These are phyloP conservation scores for Tiphia femorata DNA, from an alignment of 2,888 invertebrate species.

Conservation along the genomic window DNA sequence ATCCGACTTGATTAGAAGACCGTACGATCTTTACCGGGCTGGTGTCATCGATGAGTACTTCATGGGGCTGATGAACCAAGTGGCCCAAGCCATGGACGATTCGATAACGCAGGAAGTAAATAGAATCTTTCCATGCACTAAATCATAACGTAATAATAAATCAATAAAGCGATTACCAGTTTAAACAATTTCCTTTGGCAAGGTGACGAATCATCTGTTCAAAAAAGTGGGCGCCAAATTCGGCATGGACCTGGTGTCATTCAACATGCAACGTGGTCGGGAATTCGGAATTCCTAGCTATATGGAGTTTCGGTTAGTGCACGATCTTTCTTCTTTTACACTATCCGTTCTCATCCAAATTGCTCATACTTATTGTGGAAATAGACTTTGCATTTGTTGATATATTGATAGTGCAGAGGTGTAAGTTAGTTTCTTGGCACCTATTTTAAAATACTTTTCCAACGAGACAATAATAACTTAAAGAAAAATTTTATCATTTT, in stretches of 20 bases:
- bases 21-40: slow-evolving; percentile 90
- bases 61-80: slow-evolving; percentile 94
- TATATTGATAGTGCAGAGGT: too few species aligned
- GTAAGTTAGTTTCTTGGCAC: too few species aligned
- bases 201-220: slow-evolving; percentile 93
- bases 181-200: slow-evolving; percentile 56
- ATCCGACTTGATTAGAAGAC: slow-evolving; percentile 89
- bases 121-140: too few species aligned
- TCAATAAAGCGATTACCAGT: slow-evolving; percentile 4
- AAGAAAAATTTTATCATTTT: too few species aligned
- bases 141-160: background rate
- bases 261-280: slow-evolving; percentile 93
- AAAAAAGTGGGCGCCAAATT: slow-evolving; percentile 85
- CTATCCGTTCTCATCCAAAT: background rate
- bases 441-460: too few species aligned
- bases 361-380: background rate
- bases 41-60: slow-evolving; percentile 93
- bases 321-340: background rate
- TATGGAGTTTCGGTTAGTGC: slow-evolving; percentile 82
- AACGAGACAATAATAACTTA: too few species aligned
- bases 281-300: slow-evolving; percentile 93
- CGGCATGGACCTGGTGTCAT: slow-evolving; percentile 91
- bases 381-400: too few species aligned
- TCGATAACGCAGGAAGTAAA: slow-evolving; percentile 82
- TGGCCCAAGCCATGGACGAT: slow-evolving; percentile 95